Percentiles rank a stretch among this genome's conserved stretches.
Evolutionary conservation across 2,797 vertebrate species (phyloP).

Genomic region (Oryzias sinensis): DNA sequence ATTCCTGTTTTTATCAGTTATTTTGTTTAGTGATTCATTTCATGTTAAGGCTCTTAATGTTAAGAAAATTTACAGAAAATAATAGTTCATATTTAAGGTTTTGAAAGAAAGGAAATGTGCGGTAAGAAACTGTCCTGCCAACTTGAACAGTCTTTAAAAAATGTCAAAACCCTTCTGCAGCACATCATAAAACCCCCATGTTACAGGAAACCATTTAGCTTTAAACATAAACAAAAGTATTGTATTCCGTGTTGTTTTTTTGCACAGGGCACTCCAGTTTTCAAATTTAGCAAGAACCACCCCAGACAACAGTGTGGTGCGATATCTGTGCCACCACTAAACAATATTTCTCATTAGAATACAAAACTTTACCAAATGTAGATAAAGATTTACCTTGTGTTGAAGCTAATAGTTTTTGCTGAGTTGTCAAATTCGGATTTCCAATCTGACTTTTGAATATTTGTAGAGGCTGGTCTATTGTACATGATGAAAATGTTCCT

Average conservation of each 20-base stretch:
- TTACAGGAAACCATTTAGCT: too few relatives aligned
- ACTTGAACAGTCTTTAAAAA: too few relatives aligned
- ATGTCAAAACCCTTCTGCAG: too few relatives aligned
- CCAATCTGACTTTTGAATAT: background rate
- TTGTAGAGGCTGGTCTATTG: background rate
- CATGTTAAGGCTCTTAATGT: too few relatives aligned
- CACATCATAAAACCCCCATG: too few relatives aligned
- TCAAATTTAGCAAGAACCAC: background rate
- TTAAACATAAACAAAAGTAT: too few relatives aligned
- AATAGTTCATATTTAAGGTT: too few relatives aligned
- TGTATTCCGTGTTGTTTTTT: background rate
- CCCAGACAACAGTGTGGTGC: background rate
- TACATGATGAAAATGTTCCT: background rate
- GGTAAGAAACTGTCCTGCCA: too few relatives aligned
- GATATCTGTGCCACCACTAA: background rate
- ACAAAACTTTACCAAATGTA: background rate
- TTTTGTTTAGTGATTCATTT: too few relatives aligned
- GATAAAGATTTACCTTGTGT: background rate
- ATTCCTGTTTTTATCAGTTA: too few relatives aligned
- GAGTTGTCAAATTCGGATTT: slow-evolving; percentile 1
- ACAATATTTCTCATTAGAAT: background rate
- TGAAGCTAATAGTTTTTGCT: background rate
- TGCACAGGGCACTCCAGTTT: background rate
- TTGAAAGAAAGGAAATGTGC: too few relatives aligned
- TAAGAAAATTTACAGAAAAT: too few relatives aligned